Percentiles rank a stretch among this genome's conserved stretches.
Evolutionary conservation across 2,113 vertebrate genomes (phyloP).

Genomic region (Mobula hypostoma): DNA sequence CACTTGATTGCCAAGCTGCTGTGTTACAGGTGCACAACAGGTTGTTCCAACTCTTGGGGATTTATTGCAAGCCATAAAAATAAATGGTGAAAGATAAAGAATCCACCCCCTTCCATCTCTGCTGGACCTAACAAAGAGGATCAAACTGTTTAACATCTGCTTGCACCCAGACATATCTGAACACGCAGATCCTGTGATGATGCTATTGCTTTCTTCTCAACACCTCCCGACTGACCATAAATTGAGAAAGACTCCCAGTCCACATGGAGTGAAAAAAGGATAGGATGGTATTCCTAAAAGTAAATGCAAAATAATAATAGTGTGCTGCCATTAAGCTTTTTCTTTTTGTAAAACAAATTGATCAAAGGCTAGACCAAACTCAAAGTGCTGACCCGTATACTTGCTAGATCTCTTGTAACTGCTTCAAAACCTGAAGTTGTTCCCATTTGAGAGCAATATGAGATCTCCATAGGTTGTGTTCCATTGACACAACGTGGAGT

Average conservation of each 20-base stretch:
- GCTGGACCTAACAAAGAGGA: background rate
- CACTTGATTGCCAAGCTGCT: background rate
- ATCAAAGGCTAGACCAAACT: background rate
- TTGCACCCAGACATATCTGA: background rate
- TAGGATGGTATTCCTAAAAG: background rate
- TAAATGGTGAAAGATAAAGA: background rate
- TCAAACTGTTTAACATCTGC: constrained; percentile 6
- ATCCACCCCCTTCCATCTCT: background rate
- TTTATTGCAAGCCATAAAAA: constrained; percentile 29
- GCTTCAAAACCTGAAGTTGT: background rate
- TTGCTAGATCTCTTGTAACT: background rate
- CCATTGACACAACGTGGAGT: background rate
- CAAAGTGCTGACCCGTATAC: background rate
- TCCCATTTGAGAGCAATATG: background rate
- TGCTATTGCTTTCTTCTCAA: background rate
- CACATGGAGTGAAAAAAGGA: background rate
- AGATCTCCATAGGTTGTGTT: background rate
- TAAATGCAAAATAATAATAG: background rate
- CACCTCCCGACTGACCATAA: background rate
- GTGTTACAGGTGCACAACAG: constrained; percentile 9
- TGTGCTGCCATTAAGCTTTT: background rate
- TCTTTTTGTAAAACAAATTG: background rate
- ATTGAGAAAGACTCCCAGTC: background rate
- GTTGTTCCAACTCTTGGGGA: background rate
- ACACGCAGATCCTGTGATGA: background rate